Evolutionary conservation across 2,888 invertebrate species (phyloP).

Genomic region (Amphipyra tragopoginis): DNA sequence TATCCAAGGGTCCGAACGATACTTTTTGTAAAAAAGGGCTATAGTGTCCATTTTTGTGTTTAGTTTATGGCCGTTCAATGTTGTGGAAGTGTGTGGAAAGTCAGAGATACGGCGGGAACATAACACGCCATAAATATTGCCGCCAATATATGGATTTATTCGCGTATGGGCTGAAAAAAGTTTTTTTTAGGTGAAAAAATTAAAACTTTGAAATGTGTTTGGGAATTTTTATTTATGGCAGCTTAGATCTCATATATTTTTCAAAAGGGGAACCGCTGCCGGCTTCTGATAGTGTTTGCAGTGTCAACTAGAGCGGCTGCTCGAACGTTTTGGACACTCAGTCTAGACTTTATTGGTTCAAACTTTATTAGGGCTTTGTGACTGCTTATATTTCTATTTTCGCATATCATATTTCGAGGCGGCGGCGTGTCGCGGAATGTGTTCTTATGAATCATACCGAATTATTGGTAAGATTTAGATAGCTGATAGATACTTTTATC

Average conservation of each 20-base stretch:
- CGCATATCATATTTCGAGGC: background rate
- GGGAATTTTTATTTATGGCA: slow-evolving; percentile 47
- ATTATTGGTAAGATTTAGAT: background rate
- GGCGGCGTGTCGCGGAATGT: background rate
- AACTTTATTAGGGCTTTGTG: slow-evolving; percentile 11
- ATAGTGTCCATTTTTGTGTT: slow-evolving; percentile 75
- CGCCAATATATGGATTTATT: slow-evolving; percentile 70
- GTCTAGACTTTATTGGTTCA: slow-evolving; percentile 47
- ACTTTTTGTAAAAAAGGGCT: slow-evolving; percentile 69
- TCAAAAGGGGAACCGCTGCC: slow-evolving; percentile 18
- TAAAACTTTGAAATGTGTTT: slow-evolving; percentile 44
- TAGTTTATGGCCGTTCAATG: slow-evolving; percentile 81
- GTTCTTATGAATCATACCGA: no score
- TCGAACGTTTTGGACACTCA: slow-evolving; percentile 13
- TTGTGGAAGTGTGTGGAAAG: slow-evolving; percentile 83
- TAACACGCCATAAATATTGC: slow-evolving; percentile 82
- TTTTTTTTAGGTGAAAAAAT: slow-evolving; percentile 27
- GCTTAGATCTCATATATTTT: slow-evolving; percentile 32
- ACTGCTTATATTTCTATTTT: slow-evolving; percentile 8
- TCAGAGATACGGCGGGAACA: slow-evolving; percentile 77
- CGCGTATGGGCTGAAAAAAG: slow-evolving; percentile 23
- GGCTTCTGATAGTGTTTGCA: slow-evolving; percentile 37
- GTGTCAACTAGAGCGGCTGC: slow-evolving; percentile 21
- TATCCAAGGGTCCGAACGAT: slow-evolving; percentile 56
- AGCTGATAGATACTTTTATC: background rate